Conservation (phyloP, 2,888 invertebrate genomes). For the Caenorhabditis sulstoni region DNA sequence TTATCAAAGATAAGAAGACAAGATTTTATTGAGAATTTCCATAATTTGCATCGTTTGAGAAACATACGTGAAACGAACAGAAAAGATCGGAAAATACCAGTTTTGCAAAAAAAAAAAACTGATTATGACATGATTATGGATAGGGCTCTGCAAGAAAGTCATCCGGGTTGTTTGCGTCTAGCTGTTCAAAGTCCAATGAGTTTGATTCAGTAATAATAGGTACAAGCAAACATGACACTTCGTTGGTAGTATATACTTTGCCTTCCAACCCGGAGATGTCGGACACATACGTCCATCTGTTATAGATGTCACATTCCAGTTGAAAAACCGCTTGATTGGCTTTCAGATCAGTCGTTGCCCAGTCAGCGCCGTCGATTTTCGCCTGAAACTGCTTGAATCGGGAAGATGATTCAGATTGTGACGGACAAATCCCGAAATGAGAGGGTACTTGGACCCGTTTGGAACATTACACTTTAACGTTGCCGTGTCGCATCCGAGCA, state of each 20-base stretch:
- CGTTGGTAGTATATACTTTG: slow-evolving; percentile 45
- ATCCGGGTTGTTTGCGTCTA: neutral
- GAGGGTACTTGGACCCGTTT: slow-evolving; percentile 33
- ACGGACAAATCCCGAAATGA: slow-evolving; percentile 58
- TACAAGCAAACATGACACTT: slow-evolving; percentile 59
- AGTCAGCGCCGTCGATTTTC: slow-evolving; percentile 51
- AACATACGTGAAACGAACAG: neutral
- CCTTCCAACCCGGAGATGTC: slow-evolving; percentile 57
- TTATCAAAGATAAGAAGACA: neutral
- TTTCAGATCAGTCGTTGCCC: slow-evolving; percentile 59
- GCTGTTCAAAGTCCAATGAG: slow-evolving; percentile 15
- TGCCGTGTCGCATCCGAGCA: slow-evolving; percentile 36
- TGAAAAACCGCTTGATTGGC: slow-evolving; percentile 29
- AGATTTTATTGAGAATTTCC: neutral
- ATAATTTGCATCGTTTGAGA: neutral
- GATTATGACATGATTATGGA: slow-evolving; percentile 8
- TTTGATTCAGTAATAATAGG: slow-evolving; percentile 41
- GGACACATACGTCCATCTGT: slow-evolving; percentile 58
- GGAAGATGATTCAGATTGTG: no score
- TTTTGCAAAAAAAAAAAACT: neutral
- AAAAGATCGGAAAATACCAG: slow-evolving; percentile 12
- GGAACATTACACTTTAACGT: slow-evolving; percentile 37
- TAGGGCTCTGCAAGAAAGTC: neutral
- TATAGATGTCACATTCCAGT: slow-evolving; percentile 44
- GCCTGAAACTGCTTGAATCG: no score